These are phyloP conservation scores for Pristiophorus japonicus DNA, from an alignment of 2,113 vertebrate species.

Conservation along the genomic window DNA sequence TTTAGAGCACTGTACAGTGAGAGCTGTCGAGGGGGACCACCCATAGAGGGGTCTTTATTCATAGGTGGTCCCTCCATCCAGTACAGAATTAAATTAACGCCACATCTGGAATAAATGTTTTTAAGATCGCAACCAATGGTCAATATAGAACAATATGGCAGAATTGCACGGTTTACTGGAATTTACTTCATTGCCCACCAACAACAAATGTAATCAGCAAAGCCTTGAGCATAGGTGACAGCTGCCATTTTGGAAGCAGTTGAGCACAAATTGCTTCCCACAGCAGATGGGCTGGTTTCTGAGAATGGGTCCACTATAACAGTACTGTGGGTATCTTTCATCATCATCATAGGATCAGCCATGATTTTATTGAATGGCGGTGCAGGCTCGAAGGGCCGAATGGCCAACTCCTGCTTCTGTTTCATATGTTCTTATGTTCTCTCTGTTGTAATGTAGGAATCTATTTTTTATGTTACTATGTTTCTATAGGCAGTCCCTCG, in stretches of 20 bases:
- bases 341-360: too few relatives aligned
- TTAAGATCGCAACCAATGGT: neutral
- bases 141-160: neutral
- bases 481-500: too few relatives aligned
- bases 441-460: too few relatives aligned
- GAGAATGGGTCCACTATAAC: neutral
- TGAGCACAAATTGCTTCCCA: neutral
- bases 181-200: neutral
- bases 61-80: slow-evolving; percentile 27
- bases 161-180: neutral
- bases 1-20: neutral
- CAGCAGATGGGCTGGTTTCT: neutral
- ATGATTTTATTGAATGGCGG: too few relatives aligned
- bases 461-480: too few relatives aligned
- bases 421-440: too few relatives aligned
- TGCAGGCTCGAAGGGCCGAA: too few relatives aligned
- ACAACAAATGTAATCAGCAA: neutral
- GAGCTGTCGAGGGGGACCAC: slow-evolving; percentile 18
- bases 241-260: neutral
- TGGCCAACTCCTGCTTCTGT: too few relatives aligned
- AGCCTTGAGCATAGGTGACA: neutral
- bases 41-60: neutral
- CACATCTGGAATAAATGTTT: neutral
- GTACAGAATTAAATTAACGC: slow-evolving; percentile 3
- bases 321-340: neutral